Base-by-base conservation (phyloP, 2,888 invertebrate species). In the Cybosia mesomella region DNA sequence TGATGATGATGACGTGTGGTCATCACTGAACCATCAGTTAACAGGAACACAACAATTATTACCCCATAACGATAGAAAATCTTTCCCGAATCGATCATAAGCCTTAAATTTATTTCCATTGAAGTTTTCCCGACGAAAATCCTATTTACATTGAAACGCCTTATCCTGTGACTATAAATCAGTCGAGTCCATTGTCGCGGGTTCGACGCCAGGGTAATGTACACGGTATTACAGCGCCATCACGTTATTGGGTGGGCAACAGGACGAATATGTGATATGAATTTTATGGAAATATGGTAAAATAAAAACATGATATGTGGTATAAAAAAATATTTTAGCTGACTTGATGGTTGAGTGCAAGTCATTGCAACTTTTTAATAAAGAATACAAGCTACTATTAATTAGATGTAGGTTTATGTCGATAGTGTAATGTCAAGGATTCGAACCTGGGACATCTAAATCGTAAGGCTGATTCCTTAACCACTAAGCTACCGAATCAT, bases 141-240 rank as follows among this genome's bases (percentile, higher is more conserved):
- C 89, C 89, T 87, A 90, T 89, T 87, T 85, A 87, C 88, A 88
- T 88, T 84, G 84, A 75, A 77, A 76, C 82, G 87, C 87, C 88
- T 91, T 91, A 90, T 89, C 91, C 89, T 81, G 80, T 67, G 70
- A 80, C 88, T 82, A 92, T 92, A 92, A 92, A 92, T 92, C 92
- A 91, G 88, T 73, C 80, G 67, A 74, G 78, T 84, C 89, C 88
- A 90, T 92, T 92, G 92, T 87, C 86, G 85, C 80, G 80, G 82
- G 78, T 81, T 82, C 84, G 85, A 83, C 78, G 79, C 83, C 77
- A 67, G 82, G 89, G 87, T 91, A 92, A 92, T 91, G 91, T 90
- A 89, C 86, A 86, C 74, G 78, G 85, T 88, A 87, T 91, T 89
- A 89, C 87, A 75, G 77, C 81, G 74, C 75, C 79, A 82, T 82